Conservation (phyloP, 2,113 vertebrate species). For the Talpa occidentalis region DNA sequence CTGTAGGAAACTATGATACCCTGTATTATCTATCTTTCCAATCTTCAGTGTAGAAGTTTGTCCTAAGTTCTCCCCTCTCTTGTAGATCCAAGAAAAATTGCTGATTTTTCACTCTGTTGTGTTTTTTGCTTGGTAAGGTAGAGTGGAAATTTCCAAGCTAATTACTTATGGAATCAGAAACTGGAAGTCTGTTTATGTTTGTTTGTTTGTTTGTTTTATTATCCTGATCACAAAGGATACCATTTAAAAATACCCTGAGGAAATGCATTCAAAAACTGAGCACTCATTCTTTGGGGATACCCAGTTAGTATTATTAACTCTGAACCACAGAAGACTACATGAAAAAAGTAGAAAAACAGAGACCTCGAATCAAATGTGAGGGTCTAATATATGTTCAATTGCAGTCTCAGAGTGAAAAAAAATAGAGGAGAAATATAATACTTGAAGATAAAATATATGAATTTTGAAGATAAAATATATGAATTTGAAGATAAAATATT, state of each 20-base stretch:
- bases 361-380: not conserved
- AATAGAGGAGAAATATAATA: not conserved
- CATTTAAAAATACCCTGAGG: not conserved
- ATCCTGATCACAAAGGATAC: not conserved
- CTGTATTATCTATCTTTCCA: not conserved
- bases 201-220: too few species aligned
- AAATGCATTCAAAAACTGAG: not conserved
- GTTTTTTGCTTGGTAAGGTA: not conserved
- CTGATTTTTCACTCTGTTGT: not conserved
- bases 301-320: not conserved
- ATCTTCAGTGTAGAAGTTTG: not conserved
- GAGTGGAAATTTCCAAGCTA: not conserved
- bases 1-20: not conserved
- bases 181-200: not conserved
- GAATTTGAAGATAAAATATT: too few species aligned
- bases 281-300: not conserved
- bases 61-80: not conserved
- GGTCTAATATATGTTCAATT: conserved; percentile 3
- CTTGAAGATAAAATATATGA: not conserved
- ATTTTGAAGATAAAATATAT: not conserved
- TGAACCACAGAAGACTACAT: not conserved
- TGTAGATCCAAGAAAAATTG: not conserved
- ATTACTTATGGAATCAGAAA: not conserved
- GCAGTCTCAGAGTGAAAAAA: not conserved
- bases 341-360: not conserved